These are phyloP conservation scores for Bucorvus abyssinicus DNA, from an alignment of 2,797 vertebrate species.

Conservation along the genomic window DNA sequence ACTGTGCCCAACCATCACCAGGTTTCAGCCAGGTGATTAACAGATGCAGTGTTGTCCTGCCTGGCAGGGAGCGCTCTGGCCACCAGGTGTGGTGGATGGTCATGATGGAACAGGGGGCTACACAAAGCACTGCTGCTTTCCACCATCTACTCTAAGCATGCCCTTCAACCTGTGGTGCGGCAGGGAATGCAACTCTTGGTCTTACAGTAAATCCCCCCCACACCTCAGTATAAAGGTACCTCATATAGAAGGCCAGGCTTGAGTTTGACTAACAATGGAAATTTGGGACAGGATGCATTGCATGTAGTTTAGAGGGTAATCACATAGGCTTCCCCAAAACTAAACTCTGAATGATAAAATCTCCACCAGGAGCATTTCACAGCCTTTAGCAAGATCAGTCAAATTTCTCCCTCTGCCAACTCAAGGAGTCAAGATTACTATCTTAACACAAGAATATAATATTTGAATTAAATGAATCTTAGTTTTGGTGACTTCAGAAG, in stretches of 20 bases:
- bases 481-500: not conserved
- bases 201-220: not conserved
- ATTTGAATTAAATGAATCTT: not conserved
- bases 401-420: not conserved
- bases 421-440: not conserved
- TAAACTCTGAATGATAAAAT: not conserved
- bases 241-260: not conserved
- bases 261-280: not conserved
- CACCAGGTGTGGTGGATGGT: not conserved
- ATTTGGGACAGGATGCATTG: not conserved
- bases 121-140: not conserved
- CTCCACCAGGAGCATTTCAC: not conserved
- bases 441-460: not conserved
- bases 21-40: not conserved
- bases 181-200: accelerated
- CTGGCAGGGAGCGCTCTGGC: not conserved
- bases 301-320: not conserved
- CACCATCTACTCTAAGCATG: not conserved
- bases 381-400: not conserved
- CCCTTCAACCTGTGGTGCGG: not conserved
- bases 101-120: not conserved
- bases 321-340: not conserved
- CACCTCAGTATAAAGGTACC: not conserved
- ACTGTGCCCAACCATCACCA: not conserved
- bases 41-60: not conserved